Evolutionary conservation across 2,113 vertebrate genomes (phyloP), one percentile per base, ranked within the genome.

Genomic region (Lepus europaeus): DNA sequence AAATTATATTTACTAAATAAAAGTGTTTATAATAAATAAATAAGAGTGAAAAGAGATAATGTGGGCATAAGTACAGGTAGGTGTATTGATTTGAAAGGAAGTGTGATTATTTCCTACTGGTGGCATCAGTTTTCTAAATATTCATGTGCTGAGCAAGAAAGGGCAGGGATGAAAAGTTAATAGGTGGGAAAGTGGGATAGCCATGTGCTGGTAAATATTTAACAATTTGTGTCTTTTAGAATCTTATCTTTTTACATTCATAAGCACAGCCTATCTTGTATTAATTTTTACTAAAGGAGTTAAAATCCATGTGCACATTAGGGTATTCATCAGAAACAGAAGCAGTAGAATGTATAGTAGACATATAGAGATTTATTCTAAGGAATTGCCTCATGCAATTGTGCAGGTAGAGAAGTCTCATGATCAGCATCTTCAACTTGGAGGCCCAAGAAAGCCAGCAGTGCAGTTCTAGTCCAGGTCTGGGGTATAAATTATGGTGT

Each of bases 21-120:
- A 36, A 36, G 36, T 36, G 36, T 36, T 36, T 36, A 36, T 36
- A 36, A 36, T 36, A 36, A 36, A 36, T 36, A 36, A 36, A 36
- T 90, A 64, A 69, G 22, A 61, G 6, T 25, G 45, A 81, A 93
- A 90, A 90, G 68, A 59, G 68, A 95, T 27, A 72, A 59, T 73
- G 14, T 84, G 33, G 6, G 29, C 20, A 9, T 81, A 74, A 64
- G 13, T 64, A 27, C 59, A 84, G 33, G 31, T 20, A 59, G 4
- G 53, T 88, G 70, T 94, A 66, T 84, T 90, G n/a, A 77, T 86
- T 92, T 23, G 14, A 39, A 19, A 31, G 51, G 56, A 73, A 29
- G 49, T 70, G 17, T n/a, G 66, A 74, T 22, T 90, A 20, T 77
- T 80, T 29, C 19, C 4, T 74, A 14, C 19, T 36, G n/a, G 16